Conservation (phyloP, 2,888 invertebrate genomes). For the Eurytoma californica region DNA sequence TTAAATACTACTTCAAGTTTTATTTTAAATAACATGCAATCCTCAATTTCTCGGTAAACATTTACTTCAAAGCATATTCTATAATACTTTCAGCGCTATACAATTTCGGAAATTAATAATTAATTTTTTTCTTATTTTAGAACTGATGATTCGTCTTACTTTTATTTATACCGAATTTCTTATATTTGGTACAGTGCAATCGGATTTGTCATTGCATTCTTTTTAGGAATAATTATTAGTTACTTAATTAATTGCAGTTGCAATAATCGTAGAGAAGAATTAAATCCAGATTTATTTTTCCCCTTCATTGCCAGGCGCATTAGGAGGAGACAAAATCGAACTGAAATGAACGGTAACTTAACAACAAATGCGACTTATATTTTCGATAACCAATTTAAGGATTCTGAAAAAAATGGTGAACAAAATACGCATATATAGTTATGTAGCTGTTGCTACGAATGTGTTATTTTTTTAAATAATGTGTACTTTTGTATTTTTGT, state of each 20-base stretch:
- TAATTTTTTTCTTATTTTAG: conserved; percentile 28
- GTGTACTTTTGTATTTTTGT: conserved; percentile 5
- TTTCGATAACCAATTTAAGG: conserved; percentile 36
- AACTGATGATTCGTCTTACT: conserved; percentile 27
- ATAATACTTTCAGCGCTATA: background rate
- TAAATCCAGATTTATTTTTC: conserved; percentile 68
- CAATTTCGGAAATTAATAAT: background rate
- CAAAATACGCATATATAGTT: conserved; percentile 37
- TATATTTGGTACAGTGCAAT: conserved; percentile 93
- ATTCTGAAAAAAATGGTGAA: conserved; percentile 16
- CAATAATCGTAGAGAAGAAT: conserved; percentile 18
- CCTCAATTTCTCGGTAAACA: too few species aligned
- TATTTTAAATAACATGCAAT: too few species aligned
- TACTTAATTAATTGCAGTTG: conserved; percentile 52
- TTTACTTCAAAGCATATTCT: background rate
- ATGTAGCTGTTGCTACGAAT: background rate
- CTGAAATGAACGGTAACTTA: conserved; percentile 7
- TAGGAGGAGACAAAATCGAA: conserved; percentile 51
- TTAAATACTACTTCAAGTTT: conserved; percentile 15
- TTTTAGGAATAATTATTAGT: conserved; percentile 81
- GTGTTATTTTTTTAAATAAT: background rate
- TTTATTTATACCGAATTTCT: conserved; percentile 68
- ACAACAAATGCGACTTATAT: conserved; percentile 30
- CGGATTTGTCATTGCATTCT: conserved; percentile 83
- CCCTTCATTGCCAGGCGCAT: conserved; percentile 65